Base-by-base conservation (phyloP, 2,888 invertebrate genomes). In the Himalopsyche japonica region DNA sequence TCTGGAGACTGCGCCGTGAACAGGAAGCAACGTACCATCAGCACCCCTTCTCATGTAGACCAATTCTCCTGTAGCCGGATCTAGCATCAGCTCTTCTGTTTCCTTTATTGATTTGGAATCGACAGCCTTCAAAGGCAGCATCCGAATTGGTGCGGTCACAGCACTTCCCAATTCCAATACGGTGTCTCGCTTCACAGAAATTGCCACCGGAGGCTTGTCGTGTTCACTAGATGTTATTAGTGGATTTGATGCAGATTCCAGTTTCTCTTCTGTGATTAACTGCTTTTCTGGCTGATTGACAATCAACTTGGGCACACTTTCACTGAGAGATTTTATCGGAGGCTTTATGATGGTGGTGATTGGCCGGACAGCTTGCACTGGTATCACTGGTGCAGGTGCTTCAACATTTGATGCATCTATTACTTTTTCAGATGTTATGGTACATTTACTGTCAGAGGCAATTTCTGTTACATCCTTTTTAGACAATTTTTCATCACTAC, bases 401-500 rank as follows among this genome's bases (percentile, higher is more conserved):
- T 57, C 57, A 24, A 24, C 57, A 57, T 88, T 84, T 81, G 87
- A 87, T 6, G 86, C 37, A 8, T 83, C 57, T 3, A 86, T 70
- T 87, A 83, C 43, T 86, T 90, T 89, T 43, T 89, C 88, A 70
- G 90, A 89, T 87, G 89, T 89, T 32, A 88, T 87, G 24, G 88
- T 83, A 80, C 89, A 88, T 80, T 89, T 89, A 43, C 82, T 87
- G n/a, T 86, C 87, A 20, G 87, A 84, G 30, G 90, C 91, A 0
- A 90, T 83, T 70, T 90, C 82, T 3, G 81, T 12, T n/a, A 79
- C 6, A 80, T 91, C 91, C 76, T 89, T 90, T 85, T 90, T 92
- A 30, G 81, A 83, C 30, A 87, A 87, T 87, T 93, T 93, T 86
- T 95, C 95, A 86, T 94, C 94, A 76, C 92, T 92, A 76, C 94